Evolutionary conservation across 2,113 vertebrate genomes (phyloP), one percentile per base, ranked within the genome.

Genomic region (Hippocampus comes): DNA sequence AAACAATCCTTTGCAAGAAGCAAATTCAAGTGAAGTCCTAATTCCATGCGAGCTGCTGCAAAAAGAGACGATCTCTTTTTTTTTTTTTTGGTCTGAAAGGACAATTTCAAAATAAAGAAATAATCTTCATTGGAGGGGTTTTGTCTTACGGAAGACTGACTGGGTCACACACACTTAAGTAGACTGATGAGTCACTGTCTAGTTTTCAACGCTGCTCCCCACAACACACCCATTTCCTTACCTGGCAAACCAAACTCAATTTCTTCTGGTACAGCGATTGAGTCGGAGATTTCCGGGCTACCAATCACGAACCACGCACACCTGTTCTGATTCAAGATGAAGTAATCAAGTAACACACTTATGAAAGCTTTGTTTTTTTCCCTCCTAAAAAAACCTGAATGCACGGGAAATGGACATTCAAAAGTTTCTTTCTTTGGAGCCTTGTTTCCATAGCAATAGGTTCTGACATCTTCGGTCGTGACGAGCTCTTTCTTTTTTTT

Each of bases 391-490:
- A 86, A 83, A 84, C 75, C 83, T 89, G 87, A 91, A 90, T 89
- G 88, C 83, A 88, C 80, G 74, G 76, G 82, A 89, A 86, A 77
- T 87, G 67, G 77, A 84, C 30, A 67, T 82, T 89, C 76, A 79
- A 84, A 88, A 91, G 85, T 85, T 89, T 89, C 2, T 10, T 17
- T 66, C 21, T 65, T 23, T 23, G 82, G 79, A 88, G 78, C 82
- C 69, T 86, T 92, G 90, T 93, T 92, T 88, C 91, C 91, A 92
- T 92, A 89, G 91, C 79, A 69, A 92, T 89, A 78, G 85, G 83
- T 86, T 85, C 88, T 87, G 88, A 88, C 85, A 91, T 86, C 82
- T 84, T 82, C 74, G 69, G 75, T 77, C 75, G 84, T 89, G 84
- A 87, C 78, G 23, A 80, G 68, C 82, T 77, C 63, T 71, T 78